phyloP scores from a whole-genome alignment of 2,888 invertebrate species.

The Apodemia duryi region DNA sequence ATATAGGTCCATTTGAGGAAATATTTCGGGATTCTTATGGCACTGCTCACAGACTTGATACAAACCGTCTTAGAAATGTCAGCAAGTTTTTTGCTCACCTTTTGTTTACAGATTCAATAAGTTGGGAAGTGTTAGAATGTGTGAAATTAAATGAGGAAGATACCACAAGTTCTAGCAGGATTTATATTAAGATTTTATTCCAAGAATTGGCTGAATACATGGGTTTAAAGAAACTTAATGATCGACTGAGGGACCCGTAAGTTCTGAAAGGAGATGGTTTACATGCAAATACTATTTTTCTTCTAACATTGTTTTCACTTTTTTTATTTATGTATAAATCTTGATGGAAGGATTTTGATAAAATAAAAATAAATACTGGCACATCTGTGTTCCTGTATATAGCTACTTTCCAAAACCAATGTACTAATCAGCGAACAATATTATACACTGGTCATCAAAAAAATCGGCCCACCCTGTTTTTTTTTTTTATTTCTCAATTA shows the following conservation, averaged over 20 bases:
- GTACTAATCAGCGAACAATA: too few relatives aligned
- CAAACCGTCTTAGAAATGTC: slow-evolving; percentile 96
- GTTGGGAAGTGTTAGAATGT: slow-evolving; percentile 95
- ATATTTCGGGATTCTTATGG: slow-evolving; percentile 97
- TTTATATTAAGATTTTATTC: slow-evolving; percentile 98
- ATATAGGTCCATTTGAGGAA: slow-evolving; percentile 94
- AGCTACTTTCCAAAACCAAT: too few relatives aligned
- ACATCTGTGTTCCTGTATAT: too few relatives aligned
- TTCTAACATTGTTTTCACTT: too few relatives aligned
- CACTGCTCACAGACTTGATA: slow-evolving; percentile 96
- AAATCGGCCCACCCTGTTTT: too few relatives aligned
- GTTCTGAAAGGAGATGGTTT: slow-evolving; percentile 50
- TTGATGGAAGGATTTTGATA: too few relatives aligned
- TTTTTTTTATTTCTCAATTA: too few relatives aligned
- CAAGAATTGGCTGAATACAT: slow-evolving; percentile 98
- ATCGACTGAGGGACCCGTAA: slow-evolving; percentile 93
- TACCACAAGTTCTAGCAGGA: slow-evolving; percentile 97
- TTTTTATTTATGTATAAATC: too few relatives aligned
- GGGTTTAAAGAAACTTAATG: slow-evolving; percentile 95
- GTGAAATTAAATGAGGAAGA: slow-evolving; percentile 97
- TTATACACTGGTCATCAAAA: too few relatives aligned
- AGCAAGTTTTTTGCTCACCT: slow-evolving; percentile 98
- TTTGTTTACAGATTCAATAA: slow-evolving; percentile 96
- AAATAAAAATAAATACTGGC: too few relatives aligned
- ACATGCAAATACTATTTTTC: neutral